Base-by-base conservation (phyloP, 2,113 vertebrate species). In the Pampusana beccarii region DNA sequence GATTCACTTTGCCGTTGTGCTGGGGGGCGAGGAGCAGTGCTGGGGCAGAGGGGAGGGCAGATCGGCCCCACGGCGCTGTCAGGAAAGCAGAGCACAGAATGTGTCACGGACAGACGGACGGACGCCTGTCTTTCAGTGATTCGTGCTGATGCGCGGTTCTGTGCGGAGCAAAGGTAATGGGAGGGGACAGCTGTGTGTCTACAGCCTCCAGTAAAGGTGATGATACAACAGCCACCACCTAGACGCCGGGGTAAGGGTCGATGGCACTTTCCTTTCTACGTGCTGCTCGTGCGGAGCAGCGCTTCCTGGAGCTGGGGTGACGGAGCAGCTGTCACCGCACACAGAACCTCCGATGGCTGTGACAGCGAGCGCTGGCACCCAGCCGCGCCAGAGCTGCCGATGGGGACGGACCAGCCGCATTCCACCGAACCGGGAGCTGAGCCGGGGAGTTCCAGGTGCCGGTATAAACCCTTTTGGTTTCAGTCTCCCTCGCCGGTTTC, bases 321-420 rank as follows among this genome's bases (percentile, higher is more conserved):
- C 61, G 42, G 53, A 64, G 81, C 74, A 84, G 53, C 73, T 50
- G 14, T 7, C 46, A 23, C 40, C 54, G 28, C 2, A 0, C 5
- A 0, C 6, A 5, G 40, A 25, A 51, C 50, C 50, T 25, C 10
- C 50, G 21, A 23, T 13, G 34, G 19, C 23, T 70, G 16, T 33
- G 36, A 31, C 38, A 23, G 51, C 3, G 3, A 26, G 29, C 7
- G 5, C 31, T 16, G 58, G 38, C 65, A 31, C 0, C 6, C 2
- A 4, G 50, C 56, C 46, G 44, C 5, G 86, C 16, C 44, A 38
- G 48, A 7, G 13, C 58, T 3, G 53, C 16, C 1, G 18, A 5
- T 1, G n/a, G 42, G 38, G 19, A 7, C 4, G 5, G 23, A 11
- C 2, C 0, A 4, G 11, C 2, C 33, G 46, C 16, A 0, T 10